Conservation (phyloP, 2,797 vertebrate genomes). For the Taenioides sp. region DNA sequence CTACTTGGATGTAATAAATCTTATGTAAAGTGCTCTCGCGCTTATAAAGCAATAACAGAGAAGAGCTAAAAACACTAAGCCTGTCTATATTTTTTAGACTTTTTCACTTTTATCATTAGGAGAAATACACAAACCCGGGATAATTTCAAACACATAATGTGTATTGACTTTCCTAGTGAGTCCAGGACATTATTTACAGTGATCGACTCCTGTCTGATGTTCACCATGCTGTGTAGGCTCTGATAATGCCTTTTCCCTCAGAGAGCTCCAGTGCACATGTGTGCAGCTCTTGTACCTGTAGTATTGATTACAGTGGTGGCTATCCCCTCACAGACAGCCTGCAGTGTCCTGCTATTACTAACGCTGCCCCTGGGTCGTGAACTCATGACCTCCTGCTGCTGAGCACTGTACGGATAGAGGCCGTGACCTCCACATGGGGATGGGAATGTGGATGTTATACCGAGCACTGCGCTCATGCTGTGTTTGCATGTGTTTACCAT, state of each 20-base stretch:
- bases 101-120: conserved; percentile 21
- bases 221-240: conserved; percentile 25
- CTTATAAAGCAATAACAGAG: conserved; percentile 69
- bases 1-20: conserved; percentile 97
- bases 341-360: conserved; percentile 68
- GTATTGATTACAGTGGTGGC: conserved; percentile 55
- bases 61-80: conserved; percentile 37
- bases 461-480: conserved; percentile 43
- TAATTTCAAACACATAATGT: conserved; percentile 16
- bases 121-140: conserved; percentile 16
- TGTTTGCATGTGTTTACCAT: conserved; percentile 76
- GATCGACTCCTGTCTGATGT: conserved; percentile 12
- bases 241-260: conserved; percentile 34
- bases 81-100: conserved; percentile 32
- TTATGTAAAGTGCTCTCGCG: conserved; percentile 85
- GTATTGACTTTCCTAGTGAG: conserved; percentile 6
- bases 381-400: conserved; percentile 61
- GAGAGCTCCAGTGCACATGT: conserved; percentile 31
- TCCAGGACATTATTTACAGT: neutral
- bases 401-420: conserved; percentile 41
- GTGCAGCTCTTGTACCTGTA: conserved; percentile 59
- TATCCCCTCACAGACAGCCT: conserved; percentile 53
- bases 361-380: conserved; percentile 65
- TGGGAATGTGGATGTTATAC: conserved; percentile 61
- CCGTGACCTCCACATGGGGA: conserved; percentile 57